Percentiles rank a stretch among this genome's conserved stretches.
These are phyloP conservation scores for Drosophila antonietae DNA, from an alignment of 2,888 invertebrate species.

Conservation along the genomic window DNA sequence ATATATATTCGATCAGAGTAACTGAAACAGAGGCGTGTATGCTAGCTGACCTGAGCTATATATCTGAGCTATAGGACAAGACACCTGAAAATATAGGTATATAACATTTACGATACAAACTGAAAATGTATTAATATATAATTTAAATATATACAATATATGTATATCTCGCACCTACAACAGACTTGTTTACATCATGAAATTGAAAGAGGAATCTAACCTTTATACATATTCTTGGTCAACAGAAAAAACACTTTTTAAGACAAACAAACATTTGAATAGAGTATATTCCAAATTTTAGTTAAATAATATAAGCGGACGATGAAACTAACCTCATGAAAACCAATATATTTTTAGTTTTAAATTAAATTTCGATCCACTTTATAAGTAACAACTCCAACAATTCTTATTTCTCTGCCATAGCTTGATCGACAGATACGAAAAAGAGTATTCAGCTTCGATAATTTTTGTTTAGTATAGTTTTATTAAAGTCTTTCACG, in stretches of 20 bases:
- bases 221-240: neutral
- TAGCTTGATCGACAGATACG: neutral
- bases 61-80: neutral
- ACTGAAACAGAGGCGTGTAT: neutral
- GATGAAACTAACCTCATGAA: too few species aligned
- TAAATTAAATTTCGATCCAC: neutral
- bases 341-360: too few species aligned
- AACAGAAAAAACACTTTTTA: too few species aligned
- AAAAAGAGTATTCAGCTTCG: neutral
- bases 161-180: neutral
- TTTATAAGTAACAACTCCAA: too few species aligned
- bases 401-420: neutral
- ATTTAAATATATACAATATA: too few species aligned
- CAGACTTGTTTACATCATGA: neutral
- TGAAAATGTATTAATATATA: neutral
- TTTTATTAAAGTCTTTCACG: constrained; percentile 35
- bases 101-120: too few species aligned
- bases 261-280: too few species aligned
- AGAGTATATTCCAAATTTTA: too few species aligned
- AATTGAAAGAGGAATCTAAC: neutral
- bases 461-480: neutral
- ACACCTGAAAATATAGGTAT: neutral
- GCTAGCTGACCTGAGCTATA: neutral
- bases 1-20: neutral
- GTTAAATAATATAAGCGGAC: too few species aligned